Conservation (phyloP, 2,797 vertebrate genomes). For the Synaphobranchus kaupii region DNA sequence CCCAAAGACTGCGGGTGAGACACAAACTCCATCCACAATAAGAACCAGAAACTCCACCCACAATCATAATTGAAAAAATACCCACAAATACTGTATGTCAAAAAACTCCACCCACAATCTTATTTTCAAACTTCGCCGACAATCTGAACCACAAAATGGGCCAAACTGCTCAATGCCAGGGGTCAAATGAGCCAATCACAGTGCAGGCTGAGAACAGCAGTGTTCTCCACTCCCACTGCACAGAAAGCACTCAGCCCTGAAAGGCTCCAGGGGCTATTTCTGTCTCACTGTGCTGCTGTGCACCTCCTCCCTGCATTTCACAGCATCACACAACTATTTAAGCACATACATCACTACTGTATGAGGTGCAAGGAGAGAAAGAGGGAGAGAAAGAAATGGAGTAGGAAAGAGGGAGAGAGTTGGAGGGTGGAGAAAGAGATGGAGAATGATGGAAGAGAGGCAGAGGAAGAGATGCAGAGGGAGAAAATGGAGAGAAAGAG, state of each 20-base stretch:
- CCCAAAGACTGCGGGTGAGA: not conserved
- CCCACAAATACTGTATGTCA: no score
- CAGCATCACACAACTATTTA: not conserved
- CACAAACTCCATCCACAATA: not conserved
- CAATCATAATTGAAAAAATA: not conserved
- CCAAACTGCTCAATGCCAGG: not conserved
- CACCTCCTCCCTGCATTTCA: not conserved
- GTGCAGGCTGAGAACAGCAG: not conserved
- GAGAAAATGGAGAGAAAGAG: no score
- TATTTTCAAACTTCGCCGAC: not conserved
- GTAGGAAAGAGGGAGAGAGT: not conserved
- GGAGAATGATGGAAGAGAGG: no score
- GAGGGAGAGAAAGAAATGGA: not conserved
- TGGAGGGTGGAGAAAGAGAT: no score
- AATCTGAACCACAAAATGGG: not conserved
- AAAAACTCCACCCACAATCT: not conserved
- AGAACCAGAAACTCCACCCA: not conserved
- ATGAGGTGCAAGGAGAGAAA: not conserved
- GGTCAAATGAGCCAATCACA: not conserved
- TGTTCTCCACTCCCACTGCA: not conserved
- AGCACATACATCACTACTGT: not conserved
- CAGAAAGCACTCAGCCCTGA: not conserved
- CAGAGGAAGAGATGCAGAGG: no score
- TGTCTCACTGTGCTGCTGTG: constrained; percentile 1
- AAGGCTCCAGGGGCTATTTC: not conserved